Base-by-base conservation (phyloP, 37 sponge, comb jelly and placozoan species). In the Ephydatia muelleri region DNA sequence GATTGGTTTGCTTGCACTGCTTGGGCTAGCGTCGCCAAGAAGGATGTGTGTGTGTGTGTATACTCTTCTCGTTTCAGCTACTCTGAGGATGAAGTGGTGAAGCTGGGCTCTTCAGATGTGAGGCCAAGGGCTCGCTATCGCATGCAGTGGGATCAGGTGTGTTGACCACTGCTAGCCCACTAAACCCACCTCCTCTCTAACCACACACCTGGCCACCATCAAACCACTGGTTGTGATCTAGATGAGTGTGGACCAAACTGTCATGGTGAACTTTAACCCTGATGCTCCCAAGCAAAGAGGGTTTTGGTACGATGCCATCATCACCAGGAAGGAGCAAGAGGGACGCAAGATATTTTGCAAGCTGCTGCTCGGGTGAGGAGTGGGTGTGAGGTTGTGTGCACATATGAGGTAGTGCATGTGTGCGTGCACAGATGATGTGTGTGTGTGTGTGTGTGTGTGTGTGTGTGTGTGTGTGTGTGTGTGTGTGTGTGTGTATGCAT, bases 251-350 rank as follows among this genome's bases (percentile, higher is more conserved):
- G 97, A 87, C 0, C 67, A 80, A 0, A 76, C 37, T 38, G 88
- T 86, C 29, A 97, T 97, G 97, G 95, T 94, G 26, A 97, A 97
- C 83, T 88, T 88, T 49, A 97, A 97, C 82, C 78, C 82, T 28
- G 97, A 97, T 38, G n/a, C 43, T 0, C 91, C 93, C 68, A 82
- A 78, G 49, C 87, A 94, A 82, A 74, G 93, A 40, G 97, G 97
- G 5, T 92, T 88, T 73, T 97, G 97, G 97, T 97, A 97, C 70
- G 97, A 97, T 80, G 97, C 84, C 23, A 38, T 33, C 49, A 67
- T 97, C 49, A 88, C 91, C 13, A 76, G 85, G 25, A 92, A 89
- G 68, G 88, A 9, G 6, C 6, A 43, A 43, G 6, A 6, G 6
- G 43, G 6, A 43, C 43, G 43, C 43, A 71, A 89, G 29, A 21